Evolutionary conservation across 2,113 vertebrate genomes (phyloP), one percentile per base, ranked within the genome.

Genomic region (Eleginops maclovinus): DNA sequence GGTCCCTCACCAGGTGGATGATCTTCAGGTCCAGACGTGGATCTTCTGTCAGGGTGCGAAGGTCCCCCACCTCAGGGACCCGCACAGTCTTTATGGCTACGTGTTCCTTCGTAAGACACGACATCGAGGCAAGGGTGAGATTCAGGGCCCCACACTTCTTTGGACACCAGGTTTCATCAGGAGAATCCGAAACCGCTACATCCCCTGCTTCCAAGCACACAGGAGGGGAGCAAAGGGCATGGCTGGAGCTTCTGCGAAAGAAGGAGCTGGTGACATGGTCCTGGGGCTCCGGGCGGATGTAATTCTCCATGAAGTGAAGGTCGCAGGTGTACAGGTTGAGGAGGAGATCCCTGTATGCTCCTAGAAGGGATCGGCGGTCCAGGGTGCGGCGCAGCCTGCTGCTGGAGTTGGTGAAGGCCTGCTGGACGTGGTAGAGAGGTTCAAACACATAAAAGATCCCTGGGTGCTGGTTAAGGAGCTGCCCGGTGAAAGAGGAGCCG

Each of bases 1-100:
- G 95, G 76, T 96, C 95, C n/a, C 95, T 92, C n/a, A 96, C 95
- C 62, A 96, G 86, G 83, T 96, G 95, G 62, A 96, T 83, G 59
- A 96, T 95, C 83, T 93, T 94, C 43, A 96, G 77, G 65, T 95
- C 93, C 68, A 96, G 85, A 49, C 94, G 93, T 4, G 95, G 95
- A 83, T 96, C 95, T 80, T 96, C 95, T 0, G 88, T 91, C 44
- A 96, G 83, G 3, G 92, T 93, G 26, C 93, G 92, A 47, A 96
- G 88, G 75, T 96, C 94, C 1, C 84, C 89, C n/a, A 96, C 87
- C 67, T 93, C 92, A 0, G 95, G 94, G 36, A 96, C 89, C 21
- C 95, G 89, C 10, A 96, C 95, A 0, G 93, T 95, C 86, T 96
- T 96, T 51, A 96, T 94, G 17, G 93, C 94, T 26, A 95, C 71